Conservation (phyloP, 2,797 vertebrate genomes). For the Helostoma temminkii region DNA sequence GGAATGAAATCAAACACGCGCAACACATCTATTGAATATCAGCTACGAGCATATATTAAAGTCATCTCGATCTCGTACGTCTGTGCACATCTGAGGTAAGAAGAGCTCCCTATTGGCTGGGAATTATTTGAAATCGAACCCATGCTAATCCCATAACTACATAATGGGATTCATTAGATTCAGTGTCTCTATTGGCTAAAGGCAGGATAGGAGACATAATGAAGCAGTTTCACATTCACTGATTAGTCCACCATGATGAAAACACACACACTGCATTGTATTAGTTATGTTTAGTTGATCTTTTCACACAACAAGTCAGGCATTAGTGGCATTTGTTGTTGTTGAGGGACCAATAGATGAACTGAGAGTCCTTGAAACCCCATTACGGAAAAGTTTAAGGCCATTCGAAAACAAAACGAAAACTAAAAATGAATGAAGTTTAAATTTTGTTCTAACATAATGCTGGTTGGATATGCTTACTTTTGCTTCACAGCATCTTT, state of each 20-base stretch:
- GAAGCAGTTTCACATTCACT: constrained; percentile 40
- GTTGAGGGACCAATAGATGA: constrained; percentile 67
- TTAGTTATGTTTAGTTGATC: constrained; percentile 25
- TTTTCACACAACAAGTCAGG: constrained; percentile 30
- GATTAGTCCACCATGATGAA: constrained; percentile 32
- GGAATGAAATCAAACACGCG: constrained; percentile 21
- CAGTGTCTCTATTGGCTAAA: constrained; percentile 73
- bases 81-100: constrained; percentile 22
- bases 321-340: constrained; percentile 18
- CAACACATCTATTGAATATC: constrained; percentile 21
- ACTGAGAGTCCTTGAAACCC: constrained; percentile 51
- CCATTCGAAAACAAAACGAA: constrained; percentile 19
- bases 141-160: constrained; percentile 67
- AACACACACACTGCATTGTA: constrained; percentile 31
- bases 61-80: constrained; percentile 1
- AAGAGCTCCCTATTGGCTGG: constrained; percentile 40
- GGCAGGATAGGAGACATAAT: constrained; percentile 72
- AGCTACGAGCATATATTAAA: constrained; percentile 23
- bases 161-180: constrained; percentile 81
- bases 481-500: constrained; percentile 75
- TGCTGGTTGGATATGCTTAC: constrained; percentile 64
- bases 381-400: constrained; percentile 29
- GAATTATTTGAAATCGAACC: constrained; percentile 72
- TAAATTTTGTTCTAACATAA: constrained; percentile 50
- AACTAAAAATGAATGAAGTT: constrained; percentile 32